Conservation (phyloP, 2,888 invertebrate species). For the Stenolophus ochropezus region DNA sequence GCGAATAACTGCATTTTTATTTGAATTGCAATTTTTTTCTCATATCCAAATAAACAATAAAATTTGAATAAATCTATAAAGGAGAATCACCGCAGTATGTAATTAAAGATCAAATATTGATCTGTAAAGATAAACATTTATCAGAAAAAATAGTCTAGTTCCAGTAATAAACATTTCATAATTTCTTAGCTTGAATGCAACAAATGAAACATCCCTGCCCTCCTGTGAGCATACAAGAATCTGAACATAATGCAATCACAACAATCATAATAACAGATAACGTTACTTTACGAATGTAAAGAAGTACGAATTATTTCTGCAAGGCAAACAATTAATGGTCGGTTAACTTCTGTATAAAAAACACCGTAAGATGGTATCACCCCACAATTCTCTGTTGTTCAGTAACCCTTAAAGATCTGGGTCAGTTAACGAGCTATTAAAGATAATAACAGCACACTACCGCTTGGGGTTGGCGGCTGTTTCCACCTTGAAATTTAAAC, state of each 20-base stretch:
- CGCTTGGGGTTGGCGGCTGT: constrained; percentile 1
- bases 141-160: no score
- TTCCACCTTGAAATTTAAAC: background rate
- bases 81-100: background rate
- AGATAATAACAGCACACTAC: constrained; percentile 3
- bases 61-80: background rate
- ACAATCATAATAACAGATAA: no score
- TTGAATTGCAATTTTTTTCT: background rate
- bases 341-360: background rate
- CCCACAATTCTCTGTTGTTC: background rate
- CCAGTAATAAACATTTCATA: no score
- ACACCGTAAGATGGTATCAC: background rate
- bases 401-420: constrained; percentile 1
- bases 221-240: no score
- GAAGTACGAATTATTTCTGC: no score
- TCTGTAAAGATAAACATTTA: background rate
- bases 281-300: no score
- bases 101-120: background rate
- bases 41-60: background rate
- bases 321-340: background rate
- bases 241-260: no score
- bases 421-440: constrained; percentile 6
- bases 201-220: no score
- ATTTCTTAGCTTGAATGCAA: no score
- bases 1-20: constrained; percentile 3